phyloP scores from a whole-genome alignment of 2,797 vertebrate species.

The Oophaga sylvatica region DNA sequence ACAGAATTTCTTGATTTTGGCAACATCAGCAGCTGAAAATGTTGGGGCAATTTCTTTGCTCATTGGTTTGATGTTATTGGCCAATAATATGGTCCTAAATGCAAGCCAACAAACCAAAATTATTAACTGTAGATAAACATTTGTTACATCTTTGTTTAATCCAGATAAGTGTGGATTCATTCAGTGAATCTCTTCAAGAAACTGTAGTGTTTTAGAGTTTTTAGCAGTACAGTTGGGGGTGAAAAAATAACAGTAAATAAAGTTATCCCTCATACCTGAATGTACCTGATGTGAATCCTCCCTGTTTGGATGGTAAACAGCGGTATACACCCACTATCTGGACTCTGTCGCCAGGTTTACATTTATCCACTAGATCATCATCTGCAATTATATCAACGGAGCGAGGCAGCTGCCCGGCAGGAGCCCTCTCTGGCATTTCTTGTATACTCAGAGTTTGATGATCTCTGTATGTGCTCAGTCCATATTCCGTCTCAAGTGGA shows the following conservation, averaged over 20 bases:
- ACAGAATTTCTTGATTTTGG: conserved; percentile 84
- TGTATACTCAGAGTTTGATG: conserved; percentile 73
- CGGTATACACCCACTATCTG: conserved; percentile 72
- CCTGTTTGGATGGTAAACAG: conserved; percentile 72
- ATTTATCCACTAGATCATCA: conserved; percentile 71
- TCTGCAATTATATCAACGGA: conserved; percentile 70
- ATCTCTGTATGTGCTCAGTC: conserved; percentile 63
- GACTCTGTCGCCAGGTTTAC: conserved; percentile 73
- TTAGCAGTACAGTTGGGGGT: too few relatives aligned
- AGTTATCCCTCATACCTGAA: conserved; percentile 59
- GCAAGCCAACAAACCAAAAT: too few relatives aligned
- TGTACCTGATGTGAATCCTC: conserved; percentile 71
- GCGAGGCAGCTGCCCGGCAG: conserved; percentile 72
- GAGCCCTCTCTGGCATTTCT: conserved; percentile 75
- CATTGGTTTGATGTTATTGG: conserved; percentile 79
- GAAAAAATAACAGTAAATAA: too few relatives aligned
- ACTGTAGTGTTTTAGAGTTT: too few relatives aligned
- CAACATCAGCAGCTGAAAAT: conserved; percentile 75
- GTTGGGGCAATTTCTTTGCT: conserved; percentile 76
- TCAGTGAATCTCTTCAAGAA: too few relatives aligned
- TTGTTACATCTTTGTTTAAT: too few relatives aligned
- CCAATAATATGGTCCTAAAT: conserved; percentile 69
- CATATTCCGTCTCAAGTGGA: conserved; percentile 74
- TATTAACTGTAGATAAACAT: neutral
- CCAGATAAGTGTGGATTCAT: too few relatives aligned